Conservation (phyloP, 2,113 vertebrate genomes). For the Cyphomyrus plagiostoma region DNA sequence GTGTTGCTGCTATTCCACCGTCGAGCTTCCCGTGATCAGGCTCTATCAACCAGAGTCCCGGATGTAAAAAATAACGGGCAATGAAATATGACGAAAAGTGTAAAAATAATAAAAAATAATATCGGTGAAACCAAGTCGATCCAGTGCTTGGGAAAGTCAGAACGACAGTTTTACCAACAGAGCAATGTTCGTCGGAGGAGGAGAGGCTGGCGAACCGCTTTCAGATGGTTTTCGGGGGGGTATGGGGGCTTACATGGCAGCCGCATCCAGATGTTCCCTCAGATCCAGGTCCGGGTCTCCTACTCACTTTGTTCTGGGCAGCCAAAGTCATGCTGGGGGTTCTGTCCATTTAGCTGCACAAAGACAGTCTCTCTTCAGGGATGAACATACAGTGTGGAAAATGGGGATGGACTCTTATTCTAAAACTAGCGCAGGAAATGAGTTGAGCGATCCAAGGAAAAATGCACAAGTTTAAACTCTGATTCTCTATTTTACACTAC, state of each 20-base stretch:
- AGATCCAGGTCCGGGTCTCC: slow-evolving; percentile 72
- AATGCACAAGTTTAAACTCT: slow-evolving; percentile 99
- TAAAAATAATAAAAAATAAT: slow-evolving; percentile 63
- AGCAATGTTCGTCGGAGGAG: slow-evolving; percentile 86
- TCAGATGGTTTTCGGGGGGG: slow-evolving; percentile 64
- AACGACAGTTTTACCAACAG: slow-evolving; percentile 86
- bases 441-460: slow-evolving; percentile 89
- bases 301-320: slow-evolving; percentile 72
- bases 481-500: slow-evolving; percentile 99
- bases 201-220: slow-evolving; percentile 75
- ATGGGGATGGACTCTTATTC: slow-evolving; percentile 88
- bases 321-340: slow-evolving; percentile 59
- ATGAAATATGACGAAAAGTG: slow-evolving; percentile 21
- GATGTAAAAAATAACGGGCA: slow-evolving; percentile 57
- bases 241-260: slow-evolving; percentile 63
- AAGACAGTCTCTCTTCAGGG: slow-evolving; percentile 94
- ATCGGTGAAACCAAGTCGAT: slow-evolving; percentile 67
- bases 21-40: slow-evolving; percentile 80
- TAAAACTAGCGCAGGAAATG: slow-evolving; percentile 99
- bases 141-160: slow-evolving; percentile 90
- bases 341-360: slow-evolving; percentile 69
- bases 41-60: slow-evolving; percentile 87
- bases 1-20: slow-evolving; percentile 78
- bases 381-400: slow-evolving; percentile 99
- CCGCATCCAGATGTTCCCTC: slow-evolving; percentile 68